These are phyloP conservation scores for Cyclura pinguis DNA, from an alignment of 2,797 vertebrate species.

Conservation along the genomic window DNA sequence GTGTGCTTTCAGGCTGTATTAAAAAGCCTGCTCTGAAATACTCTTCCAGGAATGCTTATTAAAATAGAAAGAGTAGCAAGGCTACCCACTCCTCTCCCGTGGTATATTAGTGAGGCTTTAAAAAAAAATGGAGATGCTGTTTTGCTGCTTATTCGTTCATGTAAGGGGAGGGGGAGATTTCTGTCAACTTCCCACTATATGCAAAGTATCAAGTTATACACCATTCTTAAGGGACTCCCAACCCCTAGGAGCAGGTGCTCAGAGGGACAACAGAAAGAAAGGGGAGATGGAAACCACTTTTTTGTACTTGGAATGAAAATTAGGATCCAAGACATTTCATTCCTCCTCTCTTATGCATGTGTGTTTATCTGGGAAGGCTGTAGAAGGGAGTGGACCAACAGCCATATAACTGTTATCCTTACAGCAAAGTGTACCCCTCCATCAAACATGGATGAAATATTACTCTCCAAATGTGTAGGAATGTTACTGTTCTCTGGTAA, in stretches of 20 bases:
- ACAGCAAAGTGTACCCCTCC: not conserved
- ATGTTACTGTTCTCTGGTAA: not conserved
- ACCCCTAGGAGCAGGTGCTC: not conserved
- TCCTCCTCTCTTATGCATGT: not conserved
- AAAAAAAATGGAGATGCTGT: not conserved
- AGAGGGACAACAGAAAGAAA: not conserved
- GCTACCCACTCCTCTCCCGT: not conserved
- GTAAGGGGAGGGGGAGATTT: not conserved
- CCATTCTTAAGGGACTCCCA: not conserved
- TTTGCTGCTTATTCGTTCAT: not conserved
- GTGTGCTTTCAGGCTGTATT: not conserved
- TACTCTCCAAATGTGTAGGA: not conserved
- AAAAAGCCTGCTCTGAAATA: not conserved
- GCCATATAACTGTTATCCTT: not conserved
- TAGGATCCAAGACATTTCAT: not conserved
- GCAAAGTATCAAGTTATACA: not conserved
- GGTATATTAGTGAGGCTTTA: not conserved
- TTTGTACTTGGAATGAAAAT: not conserved
- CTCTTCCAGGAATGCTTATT: not conserved
- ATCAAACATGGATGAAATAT: not conserved
- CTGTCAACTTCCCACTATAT: not conserved
- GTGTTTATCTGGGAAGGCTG: not conserved
- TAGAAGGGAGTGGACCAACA: not conserved
- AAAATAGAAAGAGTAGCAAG: not conserved
- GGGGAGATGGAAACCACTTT: not conserved